Evolutionary conservation across 2,113 vertebrate genomes (phyloP), one percentile per base, ranked within the genome.

Genomic region (Myocastor coypus): DNA sequence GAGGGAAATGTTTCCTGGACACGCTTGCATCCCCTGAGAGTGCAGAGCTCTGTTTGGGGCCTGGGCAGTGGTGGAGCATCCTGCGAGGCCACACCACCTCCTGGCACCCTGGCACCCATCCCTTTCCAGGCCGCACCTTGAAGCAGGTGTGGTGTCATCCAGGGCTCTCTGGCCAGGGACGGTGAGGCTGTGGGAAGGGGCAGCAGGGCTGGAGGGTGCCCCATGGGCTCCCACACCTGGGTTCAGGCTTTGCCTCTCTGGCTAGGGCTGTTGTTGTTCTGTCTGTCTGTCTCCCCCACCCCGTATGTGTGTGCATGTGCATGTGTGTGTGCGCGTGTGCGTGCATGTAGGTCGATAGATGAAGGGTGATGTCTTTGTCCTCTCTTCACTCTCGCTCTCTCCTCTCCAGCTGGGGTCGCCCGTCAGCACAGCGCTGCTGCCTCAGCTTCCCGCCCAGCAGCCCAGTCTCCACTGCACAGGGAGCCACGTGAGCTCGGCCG

Each of bases 51-150:
- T 3, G 0, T 1, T 11, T 3, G 2, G 0, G 26, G 88, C 7
- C 0, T 8, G 2, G 40, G 8, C 7, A 8, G 81, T 4, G 0
- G 16, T 19, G 1, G 40, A 4, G 68, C 5, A 7, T 32, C 0
- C 1, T 34, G n/a, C 46, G 75, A 3, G 14, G 59, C 80, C 2
- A 3, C n/a, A 50, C 5, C 20, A 0, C 6, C n/a, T 37, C 5
- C 0, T 22, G 16, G 42, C 22, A 3, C 11, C 57, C 11, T 0
- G 0, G 0, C 32, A 8, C 1, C 24, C 2, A 34, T 6, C 57
- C 34, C 34, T 66, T 11, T 63, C 40, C 26, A 9, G 34, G 50
- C 40, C 19, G 0, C 50, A 7, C 40, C 32, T 10, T 7, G 66
- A 61, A 17, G 16, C 4, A 7, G 40, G 22, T 0, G 0, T 0